Conservation (phyloP, 2,113 vertebrate genomes). For the Podiceps cristatus region DNA sequence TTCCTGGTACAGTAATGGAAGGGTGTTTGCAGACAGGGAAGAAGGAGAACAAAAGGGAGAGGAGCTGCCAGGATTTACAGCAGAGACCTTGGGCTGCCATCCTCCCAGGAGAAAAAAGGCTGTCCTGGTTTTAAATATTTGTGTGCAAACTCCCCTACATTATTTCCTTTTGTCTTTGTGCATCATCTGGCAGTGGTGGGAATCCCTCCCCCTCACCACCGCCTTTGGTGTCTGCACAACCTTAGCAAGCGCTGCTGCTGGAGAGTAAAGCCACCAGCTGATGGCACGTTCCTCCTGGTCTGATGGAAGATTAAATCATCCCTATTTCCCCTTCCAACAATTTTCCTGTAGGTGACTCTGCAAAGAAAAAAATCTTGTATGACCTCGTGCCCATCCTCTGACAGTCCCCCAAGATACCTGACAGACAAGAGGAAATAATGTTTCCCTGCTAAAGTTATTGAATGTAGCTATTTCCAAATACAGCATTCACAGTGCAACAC, state of each 20-base stretch:
- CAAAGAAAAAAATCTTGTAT: background rate
- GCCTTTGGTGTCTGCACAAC: background rate
- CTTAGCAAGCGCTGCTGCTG: background rate
- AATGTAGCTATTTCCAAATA: background rate
- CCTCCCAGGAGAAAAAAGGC: background rate
- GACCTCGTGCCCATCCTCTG: background rate
- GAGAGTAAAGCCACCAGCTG: background rate
- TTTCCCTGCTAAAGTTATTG: background rate
- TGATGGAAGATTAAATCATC: background rate
- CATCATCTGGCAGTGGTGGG: background rate
- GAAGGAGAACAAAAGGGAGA: background rate
- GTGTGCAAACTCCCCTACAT: background rate
- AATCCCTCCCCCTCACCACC: background rate
- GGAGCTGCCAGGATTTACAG: background rate
- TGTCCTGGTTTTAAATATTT: background rate
- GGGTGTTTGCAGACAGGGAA: background rate
- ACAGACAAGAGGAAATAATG: background rate
- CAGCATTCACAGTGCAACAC: background rate
- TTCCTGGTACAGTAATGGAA: background rate
- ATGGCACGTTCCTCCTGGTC: background rate
- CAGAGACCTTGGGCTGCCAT: background rate
- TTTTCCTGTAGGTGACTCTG: rapidly evolving
- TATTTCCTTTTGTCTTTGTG: background rate
- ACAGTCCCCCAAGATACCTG: rapidly evolving
- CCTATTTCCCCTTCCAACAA: background rate